Evolutionary conservation across 1,140 invertebrate genomes (phyloP).

Genomic region (Drosophila willistoni): DNA sequence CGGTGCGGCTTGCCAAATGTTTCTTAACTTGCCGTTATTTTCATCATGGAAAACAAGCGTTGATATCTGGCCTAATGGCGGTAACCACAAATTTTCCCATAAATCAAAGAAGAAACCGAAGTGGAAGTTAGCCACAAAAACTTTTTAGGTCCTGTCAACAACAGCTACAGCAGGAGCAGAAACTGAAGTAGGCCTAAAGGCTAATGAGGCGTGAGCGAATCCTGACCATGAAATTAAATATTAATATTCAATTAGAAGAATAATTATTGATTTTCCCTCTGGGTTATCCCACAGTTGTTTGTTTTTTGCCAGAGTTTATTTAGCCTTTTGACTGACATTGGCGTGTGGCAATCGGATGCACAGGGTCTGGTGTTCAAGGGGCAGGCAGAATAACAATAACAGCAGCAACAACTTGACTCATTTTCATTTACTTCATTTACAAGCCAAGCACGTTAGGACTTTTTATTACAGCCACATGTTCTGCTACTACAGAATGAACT

Average conservation of each 20-base stretch:
- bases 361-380: too few species aligned
- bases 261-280: constrained; percentile 57
- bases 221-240: constrained; percentile 51
- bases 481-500: background rate
- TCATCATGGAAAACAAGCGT: constrained; percentile 34
- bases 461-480: constrained; percentile 70
- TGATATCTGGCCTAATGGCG: constrained; percentile 20
- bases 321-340: constrained; percentile 2
- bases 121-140: constrained; percentile 26
- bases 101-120: constrained; percentile 46
- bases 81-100: constrained; percentile 36
- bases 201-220: constrained; percentile 41
- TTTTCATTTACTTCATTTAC: constrained; percentile 36
- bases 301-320: constrained; percentile 10
- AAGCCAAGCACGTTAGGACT: constrained; percentile 52
- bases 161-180: constrained; percentile 45
- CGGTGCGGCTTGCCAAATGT: constrained; percentile 38
- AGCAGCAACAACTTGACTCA: constrained; percentile 19
- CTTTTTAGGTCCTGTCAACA: constrained; percentile 16
- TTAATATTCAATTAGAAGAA: constrained; percentile 71
- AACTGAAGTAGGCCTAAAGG: constrained; percentile 44
- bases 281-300: background rate
- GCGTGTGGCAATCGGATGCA: background rate
- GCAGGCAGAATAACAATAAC: background rate
- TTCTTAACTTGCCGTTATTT: constrained; percentile 1